A percentile compares a stretch with the other conserved stretches of the same genome.
Conservation (phyloP, 53 echinoderm and acorn worm genomes). For the Astropecten irregularis region DNA sequence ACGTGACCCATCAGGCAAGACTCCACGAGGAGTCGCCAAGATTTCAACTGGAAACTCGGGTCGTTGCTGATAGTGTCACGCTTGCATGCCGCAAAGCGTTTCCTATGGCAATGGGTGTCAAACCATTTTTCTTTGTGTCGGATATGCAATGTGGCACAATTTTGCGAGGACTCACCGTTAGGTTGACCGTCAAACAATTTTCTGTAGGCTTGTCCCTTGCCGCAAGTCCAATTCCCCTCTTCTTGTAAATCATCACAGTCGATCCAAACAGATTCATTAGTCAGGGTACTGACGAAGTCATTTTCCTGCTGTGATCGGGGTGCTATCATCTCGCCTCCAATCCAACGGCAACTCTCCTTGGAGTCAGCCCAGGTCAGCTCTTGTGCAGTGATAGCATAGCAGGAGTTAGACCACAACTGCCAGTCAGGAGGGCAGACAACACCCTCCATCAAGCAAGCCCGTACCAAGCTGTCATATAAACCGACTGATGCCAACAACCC, state of each 20-base stretch:
- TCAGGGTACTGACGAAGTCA: background rate
- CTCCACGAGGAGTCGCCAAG: constrained; percentile 11
- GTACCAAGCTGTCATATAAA: no score
- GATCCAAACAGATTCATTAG: background rate
- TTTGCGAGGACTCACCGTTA: no score
- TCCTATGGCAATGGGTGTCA: background rate
- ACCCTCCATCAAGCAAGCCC: no score
- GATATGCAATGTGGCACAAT: constrained; percentile 4
- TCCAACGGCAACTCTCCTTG: background rate
- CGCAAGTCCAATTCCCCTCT: background rate
- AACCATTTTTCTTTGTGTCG: background rate
- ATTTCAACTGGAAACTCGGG: background rate
- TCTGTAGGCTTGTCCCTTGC: background rate
- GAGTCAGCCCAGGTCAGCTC: background rate
- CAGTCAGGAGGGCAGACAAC: background rate
- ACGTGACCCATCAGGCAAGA: constrained; percentile 33
- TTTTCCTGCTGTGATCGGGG: constrained; percentile 4
- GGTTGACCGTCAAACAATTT: background rate
- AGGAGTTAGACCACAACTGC: background rate
- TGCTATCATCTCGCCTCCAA: constrained; percentile 15
- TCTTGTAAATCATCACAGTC: background rate
- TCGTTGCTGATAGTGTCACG: background rate
- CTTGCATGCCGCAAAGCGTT: background rate
- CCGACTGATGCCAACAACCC: no score
- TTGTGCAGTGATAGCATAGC: background rate